Evolutionary conservation across 2,888 invertebrate species (phyloP), one percentile per base, ranked within the genome.

Genomic region (Spisula solida): DNA sequence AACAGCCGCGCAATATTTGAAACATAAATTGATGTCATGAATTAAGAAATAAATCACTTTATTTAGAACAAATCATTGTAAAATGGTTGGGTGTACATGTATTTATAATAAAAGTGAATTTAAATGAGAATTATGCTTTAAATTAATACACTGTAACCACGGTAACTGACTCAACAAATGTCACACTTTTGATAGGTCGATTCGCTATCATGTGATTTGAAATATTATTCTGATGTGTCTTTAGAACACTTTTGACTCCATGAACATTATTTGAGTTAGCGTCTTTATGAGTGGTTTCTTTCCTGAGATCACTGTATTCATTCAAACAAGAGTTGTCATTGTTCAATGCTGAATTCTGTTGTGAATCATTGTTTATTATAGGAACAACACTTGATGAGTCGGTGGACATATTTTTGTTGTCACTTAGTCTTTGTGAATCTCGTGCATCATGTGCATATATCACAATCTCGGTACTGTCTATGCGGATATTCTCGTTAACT

Each of bases 141-240:
- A 31, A 1, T 88, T 83, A 90, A 79, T 81, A 87, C 41, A 92
- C 92, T 75, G 90, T 92, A 16, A 92, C 86, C 1, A 92, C 92
- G 41, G 92, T 90, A 31, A 92, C 92, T 6, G 92, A 88, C 41
- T 92, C 92, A 12, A 92, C 88, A 89, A 92, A 92, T 55, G 92
- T 90, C 81, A 92, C 92, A 51, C 88, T 90, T 90, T 92, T 92
- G 75, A 90, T 89, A 84, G 92, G 92, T 81, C 92, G 80, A 81
- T 87, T 90, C 70, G 88, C 87, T 10, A 92, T 55, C 84, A 92
- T 85, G 60, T 90, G 88, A 81, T 80, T 86, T 79, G 56, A 81
- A 29, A 81, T 56, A 56, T 85, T 82, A 47, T 66, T 79, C 14
- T 66, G 86, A 16, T 86, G 85, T 29, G 86, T 70, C 82, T 92